Evolutionary conservation across 2,113 vertebrate genomes (phyloP).

Genomic region (Rhynchopsitta pachyrhyncha): DNA sequence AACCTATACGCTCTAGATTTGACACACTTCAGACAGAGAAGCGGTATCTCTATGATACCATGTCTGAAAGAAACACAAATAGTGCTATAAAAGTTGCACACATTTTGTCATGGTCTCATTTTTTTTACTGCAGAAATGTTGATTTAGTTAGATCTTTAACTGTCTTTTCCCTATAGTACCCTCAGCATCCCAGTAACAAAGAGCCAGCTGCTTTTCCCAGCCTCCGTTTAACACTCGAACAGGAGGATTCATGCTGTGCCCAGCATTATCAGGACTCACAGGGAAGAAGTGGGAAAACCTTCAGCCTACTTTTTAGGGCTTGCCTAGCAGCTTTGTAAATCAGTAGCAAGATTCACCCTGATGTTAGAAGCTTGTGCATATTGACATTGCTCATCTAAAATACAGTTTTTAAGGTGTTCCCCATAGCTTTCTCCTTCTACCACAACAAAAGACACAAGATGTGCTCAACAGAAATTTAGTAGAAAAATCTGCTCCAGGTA

Average conservation of each 20-base stretch:
- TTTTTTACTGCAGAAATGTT: not conserved
- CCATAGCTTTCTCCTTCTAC: not conserved
- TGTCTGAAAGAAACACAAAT: not conserved
- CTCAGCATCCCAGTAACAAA: not conserved
- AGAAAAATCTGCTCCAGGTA: not conserved
- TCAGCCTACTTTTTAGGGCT: not conserved
- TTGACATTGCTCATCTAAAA: not conserved
- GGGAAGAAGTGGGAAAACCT: not conserved
- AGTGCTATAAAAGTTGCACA: not conserved
- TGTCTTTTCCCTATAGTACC: not conserved
- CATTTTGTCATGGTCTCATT: not conserved
- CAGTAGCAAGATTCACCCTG: not conserved
- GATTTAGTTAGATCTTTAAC: not conserved
- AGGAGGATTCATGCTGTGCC: not conserved
- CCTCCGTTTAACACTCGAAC: not conserved
- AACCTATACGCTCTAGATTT: not conserved
- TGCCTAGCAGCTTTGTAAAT: not conserved
- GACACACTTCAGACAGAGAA: not conserved
- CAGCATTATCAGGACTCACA: not conserved
- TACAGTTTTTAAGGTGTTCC: not conserved
- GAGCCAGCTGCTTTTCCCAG: constrained; percentile 13
- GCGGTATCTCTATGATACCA: not conserved
- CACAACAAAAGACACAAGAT: not conserved
- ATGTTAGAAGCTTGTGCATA: not conserved
- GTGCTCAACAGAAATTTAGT: not conserved